A percentile compares a stretch with the other conserved stretches of the same genome.
phyloP scores from a whole-genome alignment of 2,888 invertebrate genomes.

The Notocelia uddmanniana region DNA sequence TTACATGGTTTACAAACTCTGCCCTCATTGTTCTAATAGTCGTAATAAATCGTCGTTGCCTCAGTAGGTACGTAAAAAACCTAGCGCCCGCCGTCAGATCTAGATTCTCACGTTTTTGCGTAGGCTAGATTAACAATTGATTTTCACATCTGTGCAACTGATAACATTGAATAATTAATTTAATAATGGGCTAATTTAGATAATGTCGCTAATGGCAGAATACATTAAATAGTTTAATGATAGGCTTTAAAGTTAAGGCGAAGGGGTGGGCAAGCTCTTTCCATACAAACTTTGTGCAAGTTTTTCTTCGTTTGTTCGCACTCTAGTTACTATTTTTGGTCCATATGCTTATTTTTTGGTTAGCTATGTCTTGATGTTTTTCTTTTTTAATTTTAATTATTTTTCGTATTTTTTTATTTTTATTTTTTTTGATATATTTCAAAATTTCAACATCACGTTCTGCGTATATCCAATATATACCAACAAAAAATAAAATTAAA shows the following conservation, averaged over 20 bases:
- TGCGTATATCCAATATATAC: too few species aligned
- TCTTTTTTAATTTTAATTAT: too few species aligned
- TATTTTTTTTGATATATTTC: too few species aligned
- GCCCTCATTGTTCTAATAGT: slow-evolving; percentile 54
- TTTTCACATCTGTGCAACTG: slow-evolving; percentile 57
- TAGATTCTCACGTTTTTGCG: slow-evolving; percentile 69
- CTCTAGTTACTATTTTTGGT: too few species aligned
- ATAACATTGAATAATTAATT: slow-evolving; percentile 51
- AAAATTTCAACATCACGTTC: too few species aligned
- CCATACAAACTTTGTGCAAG: too few species aligned
- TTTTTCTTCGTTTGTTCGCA: too few species aligned
- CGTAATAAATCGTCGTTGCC: slow-evolving; percentile 38
- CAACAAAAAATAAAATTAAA: too few species aligned
- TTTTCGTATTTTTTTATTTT: too few species aligned
- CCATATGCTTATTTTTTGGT: too few species aligned
- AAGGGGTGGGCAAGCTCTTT: too few species aligned
- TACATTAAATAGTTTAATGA: slow-evolving; percentile 13
- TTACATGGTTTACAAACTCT: slow-evolving; percentile 4
- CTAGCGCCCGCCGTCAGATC: slow-evolving; percentile 29
- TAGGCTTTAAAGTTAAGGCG: slow-evolving; percentile 19
- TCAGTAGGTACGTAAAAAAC: slow-evolving; percentile 34
- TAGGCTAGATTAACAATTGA: slow-evolving; percentile 50
- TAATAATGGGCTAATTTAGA: slow-evolving; percentile 40
- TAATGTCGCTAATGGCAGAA: slow-evolving; percentile 33
- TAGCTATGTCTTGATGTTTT: too few species aligned